Conservation (phyloP, 2,797 vertebrate species). For the Pseudomugil gertrudae region DNA sequence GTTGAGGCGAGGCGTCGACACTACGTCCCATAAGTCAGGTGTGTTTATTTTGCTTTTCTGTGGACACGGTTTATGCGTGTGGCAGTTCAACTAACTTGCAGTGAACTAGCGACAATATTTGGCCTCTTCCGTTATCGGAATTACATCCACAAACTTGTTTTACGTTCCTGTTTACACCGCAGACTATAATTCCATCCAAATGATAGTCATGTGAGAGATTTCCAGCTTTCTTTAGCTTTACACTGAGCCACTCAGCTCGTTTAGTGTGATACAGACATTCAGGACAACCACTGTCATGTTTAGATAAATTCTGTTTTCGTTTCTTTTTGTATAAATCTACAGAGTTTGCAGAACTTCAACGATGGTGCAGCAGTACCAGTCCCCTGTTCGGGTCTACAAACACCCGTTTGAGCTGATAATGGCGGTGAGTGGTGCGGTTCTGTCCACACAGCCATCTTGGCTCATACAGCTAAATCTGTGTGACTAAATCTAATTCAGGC, state of each 20-base stretch:
- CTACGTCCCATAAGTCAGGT: constrained; percentile 27
- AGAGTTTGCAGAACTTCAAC: constrained; percentile 47
- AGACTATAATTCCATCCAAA: not conserved
- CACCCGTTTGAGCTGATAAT: constrained; percentile 94
- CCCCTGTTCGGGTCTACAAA: constrained; percentile 94
- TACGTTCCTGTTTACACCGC: not conserved
- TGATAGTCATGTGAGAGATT: constrained; percentile 7
- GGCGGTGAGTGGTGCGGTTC: constrained; percentile 85
- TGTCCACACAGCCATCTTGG: not conserved
- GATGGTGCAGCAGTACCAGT: constrained; percentile 98
- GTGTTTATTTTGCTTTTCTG: not conserved
- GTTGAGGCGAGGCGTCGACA: constrained; percentile 1
- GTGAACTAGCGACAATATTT: not conserved
- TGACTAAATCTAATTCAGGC: too few relatives aligned
- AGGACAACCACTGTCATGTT: not conserved
- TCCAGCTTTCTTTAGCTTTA: not conserved
- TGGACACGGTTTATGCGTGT: not conserved
- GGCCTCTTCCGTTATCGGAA: too few relatives aligned
- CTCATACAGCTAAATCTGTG: not conserved
- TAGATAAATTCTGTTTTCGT: too few relatives aligned
- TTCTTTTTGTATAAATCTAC: not conserved
- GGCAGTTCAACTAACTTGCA: not conserved
- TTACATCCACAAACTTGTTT: not conserved
- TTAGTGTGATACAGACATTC: too few relatives aligned
- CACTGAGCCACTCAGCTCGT: constrained; percentile 22